Base-by-base conservation (phyloP, 2,797 vertebrate genomes). In the Rachycentron canadum region DNA sequence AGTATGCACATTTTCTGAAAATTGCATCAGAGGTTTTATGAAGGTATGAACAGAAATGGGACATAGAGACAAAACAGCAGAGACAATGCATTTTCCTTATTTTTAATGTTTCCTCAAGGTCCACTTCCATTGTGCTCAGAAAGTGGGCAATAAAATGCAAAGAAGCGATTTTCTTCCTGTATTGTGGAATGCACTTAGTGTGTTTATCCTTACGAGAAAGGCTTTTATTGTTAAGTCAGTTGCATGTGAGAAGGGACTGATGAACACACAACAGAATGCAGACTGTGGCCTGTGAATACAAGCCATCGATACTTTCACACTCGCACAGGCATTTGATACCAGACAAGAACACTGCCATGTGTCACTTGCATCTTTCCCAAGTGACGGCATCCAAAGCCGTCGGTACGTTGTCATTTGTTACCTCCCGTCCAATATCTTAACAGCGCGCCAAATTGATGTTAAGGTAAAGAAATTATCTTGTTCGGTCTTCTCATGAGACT, bases 381-480 rank as follows among this genome's bases (percentile, higher is more conserved):
- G 32, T 30, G 56, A 75, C 53, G 65, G 49, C 69, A 62, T 65
- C 69, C 55, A 26, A 43, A 57, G 66, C 70, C 68, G 28, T 77
- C 61, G 60, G 56, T 16, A 40, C 52, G 4, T 72, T 71, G 71
- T 63, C 64, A 55, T 86, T 61, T 79, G 68, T 73, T 19, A 25
- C 60, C 23, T 73, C 58, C 45, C 32, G 28, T 79, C 61, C 68
- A 65, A 34, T 56, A 68, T 73, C 71, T 69, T 67, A 69, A 76
- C 79, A 61, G 64, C 62, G 3, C 50, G 69, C 69, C 62, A 82
- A 82, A 88, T 71, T 79, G 78, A 83, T 87, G 73, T 83, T 83
- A 81, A 83, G 76, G 76, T 90, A 86, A 86, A 91, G 77, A 88
- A 82, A 87, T 85, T 34, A 88, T 84, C 81, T 83, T 81, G 79